Base-by-base conservation (phyloP, 2,113 vertebrate species). In the Sorex fumeus region DNA sequence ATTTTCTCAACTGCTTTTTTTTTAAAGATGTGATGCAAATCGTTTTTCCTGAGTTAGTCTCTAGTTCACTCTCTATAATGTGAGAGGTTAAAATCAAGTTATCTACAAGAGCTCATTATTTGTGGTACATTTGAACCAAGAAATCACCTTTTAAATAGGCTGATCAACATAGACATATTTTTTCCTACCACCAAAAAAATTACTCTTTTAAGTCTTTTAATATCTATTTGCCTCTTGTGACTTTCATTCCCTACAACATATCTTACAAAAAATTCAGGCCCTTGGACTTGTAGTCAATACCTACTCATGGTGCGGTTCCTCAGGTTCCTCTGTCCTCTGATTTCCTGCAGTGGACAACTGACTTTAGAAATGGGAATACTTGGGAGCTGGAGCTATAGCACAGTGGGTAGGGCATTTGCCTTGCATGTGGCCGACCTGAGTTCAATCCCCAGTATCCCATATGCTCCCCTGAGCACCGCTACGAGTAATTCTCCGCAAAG, bases 91-190 rank as follows among this genome's bases (percentile, higher is more conserved):
- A 90, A 77, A 92, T 27, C 27, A 32, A 47, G 28, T 74, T 32
- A 70, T 30, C 27, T 43, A 6, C 8, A 87, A 93, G 19, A 78
- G 30, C 30, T 45, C 81, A 28, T 79, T 72, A 69, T 89, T n/a
- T 88, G 72, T 1, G 36, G 21, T 28, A 67, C 64, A 74, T 30
- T 76, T 76, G 94, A 90, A 87, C 32, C 71, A 76, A 62, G 47
- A 93, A 88, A 66, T 47, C 1, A 62, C n/a, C 90, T 93, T 60
- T 69, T 77, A 28, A 50, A 79, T 47, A 75, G 34, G 62, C 87
- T 64, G 57, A 62, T 43, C 75, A 82, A 12, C 18, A 12, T 71
- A 86, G 62, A 81, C 13, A 72, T 8, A 60, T 45, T 84, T 67
- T 76, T 64, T 77, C 91, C 43, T 89, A 82, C 16, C 19, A 53